Evolutionary conservation across 2,113 vertebrate species (phyloP), one percentile per base, ranked within the genome.

Genomic region (Catharus fuscescens): DNA sequence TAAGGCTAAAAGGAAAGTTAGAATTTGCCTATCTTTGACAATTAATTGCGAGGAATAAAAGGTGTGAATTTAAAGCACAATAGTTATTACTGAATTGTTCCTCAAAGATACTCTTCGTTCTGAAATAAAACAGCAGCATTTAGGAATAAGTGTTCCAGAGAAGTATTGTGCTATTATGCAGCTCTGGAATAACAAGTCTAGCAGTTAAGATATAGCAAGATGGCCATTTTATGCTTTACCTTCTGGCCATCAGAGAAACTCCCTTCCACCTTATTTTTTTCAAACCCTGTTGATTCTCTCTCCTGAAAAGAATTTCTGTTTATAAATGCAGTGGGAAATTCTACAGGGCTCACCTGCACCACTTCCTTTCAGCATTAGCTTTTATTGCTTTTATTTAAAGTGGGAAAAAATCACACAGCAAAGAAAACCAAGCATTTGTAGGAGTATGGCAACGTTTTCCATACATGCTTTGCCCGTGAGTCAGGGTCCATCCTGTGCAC

Each of bases 401-500:
- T 57, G 47, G 56, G 11, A 83, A 79, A 67, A n/a, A 32, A 34
- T 47, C 66, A 32, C 52, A 12, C 7, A 36, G 85, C 42, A 48
- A 64, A 91, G 91, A 77, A 91, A 77, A 64, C 14, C 61, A 79
- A 45, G 76, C 23, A 61, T 79, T 81, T 65, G 85, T 54, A 83
- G 80, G 80, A 88, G 76, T 12, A 90, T 8, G 65, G 67, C 74
- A 92, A 19, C 0, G 3, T 87, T 94, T 94, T 91, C 95, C 89
- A 88, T 53, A 69, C 79, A 2, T 90, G 94, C 76, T 79, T 96
- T 91, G 48, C 82, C 87, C 8, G 1, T 95, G 95, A 95, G 90
- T 95, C 95, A 96, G 76, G 96, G 92, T 89, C 96, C 92, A 57
- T 77, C 65, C 81, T 65, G 52, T n/a, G 53, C 14, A 72, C 79